A percentile compares a stretch with the other conserved stretches of the same genome.
Conservation (phyloP, 2,797 vertebrate genomes). For the Rhinatrema bivittatum region DNA sequence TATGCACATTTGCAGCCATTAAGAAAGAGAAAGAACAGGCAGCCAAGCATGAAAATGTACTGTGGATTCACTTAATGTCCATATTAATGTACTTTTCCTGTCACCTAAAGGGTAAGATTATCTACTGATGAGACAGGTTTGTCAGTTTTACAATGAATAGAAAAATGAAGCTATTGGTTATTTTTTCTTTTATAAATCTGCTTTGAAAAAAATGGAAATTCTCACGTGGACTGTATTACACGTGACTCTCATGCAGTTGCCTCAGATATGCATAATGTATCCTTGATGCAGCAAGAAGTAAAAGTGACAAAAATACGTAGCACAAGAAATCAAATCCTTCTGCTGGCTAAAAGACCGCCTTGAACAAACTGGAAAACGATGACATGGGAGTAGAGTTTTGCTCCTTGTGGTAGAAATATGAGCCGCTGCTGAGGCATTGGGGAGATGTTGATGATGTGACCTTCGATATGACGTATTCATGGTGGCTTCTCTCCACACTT, state of each 20-base stretch:
- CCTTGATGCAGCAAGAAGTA: too few relatives aligned
- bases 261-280: too few relatives aligned
- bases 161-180: background rate
- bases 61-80: constrained; percentile 4
- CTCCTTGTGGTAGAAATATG: background rate
- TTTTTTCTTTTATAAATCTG: too few relatives aligned
- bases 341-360: background rate
- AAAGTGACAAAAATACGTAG: too few relatives aligned
- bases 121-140: constrained; percentile 9
- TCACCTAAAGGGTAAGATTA: constrained; percentile 2
- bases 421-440: too few relatives aligned
- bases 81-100: background rate
- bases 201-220: too few relatives aligned
- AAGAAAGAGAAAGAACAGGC: background rate
- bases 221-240: too few relatives aligned
- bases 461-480: too few relatives aligned
- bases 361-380: background rate
- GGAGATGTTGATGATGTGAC: too few relatives aligned
- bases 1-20: background rate
- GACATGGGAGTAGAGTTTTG: background rate
- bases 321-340: background rate
- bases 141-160: background rate
- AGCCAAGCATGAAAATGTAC: background rate
- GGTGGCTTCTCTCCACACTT: too few relatives aligned
- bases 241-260: too few relatives aligned